Conservation (phyloP, 1,140 invertebrate species). For the Drosophila bocqueti region DNA sequence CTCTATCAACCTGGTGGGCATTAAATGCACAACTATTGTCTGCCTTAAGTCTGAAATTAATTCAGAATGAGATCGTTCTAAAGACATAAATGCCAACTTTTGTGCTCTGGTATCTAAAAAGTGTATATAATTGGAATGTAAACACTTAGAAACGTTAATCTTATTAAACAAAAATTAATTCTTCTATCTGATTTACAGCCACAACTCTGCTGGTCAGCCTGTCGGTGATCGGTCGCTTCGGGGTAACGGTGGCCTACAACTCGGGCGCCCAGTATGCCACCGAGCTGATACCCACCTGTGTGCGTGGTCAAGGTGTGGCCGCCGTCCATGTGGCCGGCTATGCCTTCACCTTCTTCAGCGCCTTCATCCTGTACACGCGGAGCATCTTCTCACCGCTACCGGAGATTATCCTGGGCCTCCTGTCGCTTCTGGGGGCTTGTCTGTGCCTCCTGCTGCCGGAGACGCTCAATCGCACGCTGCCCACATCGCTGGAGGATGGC, state of each 20-base stretch:
- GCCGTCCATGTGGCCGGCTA: constrained; percentile 87
- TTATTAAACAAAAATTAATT: not conserved
- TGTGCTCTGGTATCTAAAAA: not conserved
- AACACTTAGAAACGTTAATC: not conserved
- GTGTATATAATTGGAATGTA: not conserved
- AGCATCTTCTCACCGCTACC: constrained; percentile 86
- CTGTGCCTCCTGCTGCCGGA: constrained; percentile 84
- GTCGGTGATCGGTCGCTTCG: constrained; percentile 87
- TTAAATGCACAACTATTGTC: too few species aligned
- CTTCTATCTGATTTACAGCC: constrained; percentile 13
- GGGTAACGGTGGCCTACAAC: constrained; percentile 88
- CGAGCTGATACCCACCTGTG: constrained; percentile 89
- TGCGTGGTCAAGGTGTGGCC: constrained; percentile 87
- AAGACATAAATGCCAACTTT: not conserved
- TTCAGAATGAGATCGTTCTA: not conserved
- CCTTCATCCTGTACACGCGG: constrained; percentile 79
- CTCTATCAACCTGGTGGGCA: not conserved
- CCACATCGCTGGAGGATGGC: constrained; percentile 87
- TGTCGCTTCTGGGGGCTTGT: constrained; percentile 86
- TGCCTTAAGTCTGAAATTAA: not conserved
- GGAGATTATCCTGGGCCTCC: constrained; percentile 85
- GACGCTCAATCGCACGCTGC: constrained; percentile 86
- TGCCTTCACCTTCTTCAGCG: constrained; percentile 83
- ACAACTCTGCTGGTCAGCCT: constrained; percentile 66
- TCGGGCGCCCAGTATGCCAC: constrained; percentile 88